Percentiles rank a stretch among this genome's conserved stretches.
Conservation (phyloP, 1,140 invertebrate species). For the Anastrepha ludens region DNA sequence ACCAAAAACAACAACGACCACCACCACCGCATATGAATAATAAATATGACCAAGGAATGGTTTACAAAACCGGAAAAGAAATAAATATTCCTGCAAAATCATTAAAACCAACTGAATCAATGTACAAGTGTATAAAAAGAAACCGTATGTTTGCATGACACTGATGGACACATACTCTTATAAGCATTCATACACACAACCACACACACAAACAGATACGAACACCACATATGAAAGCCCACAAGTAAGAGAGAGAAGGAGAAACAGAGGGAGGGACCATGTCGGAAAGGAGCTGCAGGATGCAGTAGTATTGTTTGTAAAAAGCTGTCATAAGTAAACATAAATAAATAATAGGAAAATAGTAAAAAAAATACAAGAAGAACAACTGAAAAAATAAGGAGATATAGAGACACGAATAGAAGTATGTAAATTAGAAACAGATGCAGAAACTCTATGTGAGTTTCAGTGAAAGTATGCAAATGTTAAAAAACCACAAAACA, state of each 20-base stretch:
- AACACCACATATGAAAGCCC: neutral
- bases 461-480: constrained; percentile 18
- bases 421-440: neutral
- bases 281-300: neutral
- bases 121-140: neutral
- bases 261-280: neutral
- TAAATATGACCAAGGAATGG: neutral
- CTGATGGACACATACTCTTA: neutral
- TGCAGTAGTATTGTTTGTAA: constrained; percentile 24
- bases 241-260: neutral
- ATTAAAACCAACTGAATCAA: neutral
- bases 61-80: constrained; percentile 1
- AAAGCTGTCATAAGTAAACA: constrained; percentile 39
- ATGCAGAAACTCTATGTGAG: neutral
- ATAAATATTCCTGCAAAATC: constrained; percentile 10
- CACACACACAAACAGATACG: neutral
- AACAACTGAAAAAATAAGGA: neutral
- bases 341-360: constrained; percentile 2
- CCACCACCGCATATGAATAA: constrained; percentile 21
- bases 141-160: neutral
- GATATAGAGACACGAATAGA: neutral
- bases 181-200: neutral
- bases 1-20: neutral
- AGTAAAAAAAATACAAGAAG: neutral
- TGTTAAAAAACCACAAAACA: neutral